Evolutionary conservation across 2,113 vertebrate species (phyloP).

Genomic region (Marmota monax): DNA sequence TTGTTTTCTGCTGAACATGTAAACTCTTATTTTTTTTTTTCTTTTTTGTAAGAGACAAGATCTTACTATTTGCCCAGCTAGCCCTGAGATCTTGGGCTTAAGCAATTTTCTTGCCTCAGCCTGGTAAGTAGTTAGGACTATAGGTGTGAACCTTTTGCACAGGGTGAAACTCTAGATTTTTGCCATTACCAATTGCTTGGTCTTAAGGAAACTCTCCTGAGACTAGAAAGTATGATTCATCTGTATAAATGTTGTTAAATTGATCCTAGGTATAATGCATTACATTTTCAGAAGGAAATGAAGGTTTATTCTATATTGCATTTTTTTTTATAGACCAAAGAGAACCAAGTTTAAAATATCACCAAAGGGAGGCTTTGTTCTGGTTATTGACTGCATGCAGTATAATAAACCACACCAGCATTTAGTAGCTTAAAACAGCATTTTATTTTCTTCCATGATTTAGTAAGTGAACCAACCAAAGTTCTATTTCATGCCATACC

Average conservation of each 20-base stretch:
- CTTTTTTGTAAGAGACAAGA: background rate
- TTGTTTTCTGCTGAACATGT: background rate
- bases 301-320: background rate
- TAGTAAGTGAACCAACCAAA: no score
- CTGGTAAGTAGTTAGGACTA: background rate
- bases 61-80: no score
- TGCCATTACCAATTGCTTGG: background rate
- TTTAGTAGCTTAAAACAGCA: no score
- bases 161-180: background rate
- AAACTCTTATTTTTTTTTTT: background rate
- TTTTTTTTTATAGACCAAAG: constrained; percentile 28
- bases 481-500: no score
- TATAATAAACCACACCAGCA: no score
- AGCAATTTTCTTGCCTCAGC: background rate
- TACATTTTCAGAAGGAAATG: background rate
- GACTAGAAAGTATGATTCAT: background rate
- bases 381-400: background rate
- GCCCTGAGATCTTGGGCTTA: background rate
- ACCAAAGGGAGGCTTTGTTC: background rate
- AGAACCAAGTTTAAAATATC: background rate
- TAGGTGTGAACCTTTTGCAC: background rate
- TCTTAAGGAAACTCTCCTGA: background rate
- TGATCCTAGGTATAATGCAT: background rate
- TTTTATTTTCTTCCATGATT: no score
- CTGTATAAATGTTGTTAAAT: constrained; percentile 2